Base-by-base conservation (phyloP, 2,888 invertebrate genomes). In the Pristionchus arcanus region DNA sequence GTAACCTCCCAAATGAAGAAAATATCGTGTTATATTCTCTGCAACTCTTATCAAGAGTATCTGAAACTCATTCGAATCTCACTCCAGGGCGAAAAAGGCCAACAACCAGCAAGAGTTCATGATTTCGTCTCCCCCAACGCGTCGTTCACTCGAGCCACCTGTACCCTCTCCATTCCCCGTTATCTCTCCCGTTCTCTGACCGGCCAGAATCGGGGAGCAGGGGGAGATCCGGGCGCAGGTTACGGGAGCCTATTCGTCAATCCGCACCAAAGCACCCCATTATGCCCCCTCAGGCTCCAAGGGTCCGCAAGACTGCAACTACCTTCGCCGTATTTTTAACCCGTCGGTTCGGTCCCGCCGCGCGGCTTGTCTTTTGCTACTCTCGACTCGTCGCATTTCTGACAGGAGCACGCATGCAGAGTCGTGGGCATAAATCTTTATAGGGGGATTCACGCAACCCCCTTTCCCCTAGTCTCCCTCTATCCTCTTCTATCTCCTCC, bases 121-220 rank as follows among this genome's bases (percentile, higher is more conserved):
- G 63, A n/a, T 63, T 63, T 63, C 81, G 81, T 42, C 81, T 81
- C 49, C 77, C 74, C 16, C 37, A 49, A 49, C 42, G 15, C 21
- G 71, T 71, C 21, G 71, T 71, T 77, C 77, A n/a, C 81, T 81
- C 42, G 81, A n/a, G n/a, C 81, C 81, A 81, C 81, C 81, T 81
- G 81, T 81, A 81, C 81, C 28, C 81, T 81, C 81, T 28, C 49
- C 0, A n/a, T 28, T 49, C 19, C 16, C n/a, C 49, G 49, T 15
- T 15, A 49, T 81, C 81, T 81, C 49, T 81, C 9, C 53, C 13
- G 0, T n/a, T 13, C 81, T 49, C 49, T 49, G 15, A n/a, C 81
- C 3, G 49, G 5, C 49, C n/a, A 81, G 49, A 81, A 49, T 1
- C 49, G n/a, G 16, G 81, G 11, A 9, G 49, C 28, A 81, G 49